Evolutionary conservation across 2,888 invertebrate species (phyloP), one percentile per base, ranked within the genome.

Genomic region (Caenorhabditis sinica): DNA sequence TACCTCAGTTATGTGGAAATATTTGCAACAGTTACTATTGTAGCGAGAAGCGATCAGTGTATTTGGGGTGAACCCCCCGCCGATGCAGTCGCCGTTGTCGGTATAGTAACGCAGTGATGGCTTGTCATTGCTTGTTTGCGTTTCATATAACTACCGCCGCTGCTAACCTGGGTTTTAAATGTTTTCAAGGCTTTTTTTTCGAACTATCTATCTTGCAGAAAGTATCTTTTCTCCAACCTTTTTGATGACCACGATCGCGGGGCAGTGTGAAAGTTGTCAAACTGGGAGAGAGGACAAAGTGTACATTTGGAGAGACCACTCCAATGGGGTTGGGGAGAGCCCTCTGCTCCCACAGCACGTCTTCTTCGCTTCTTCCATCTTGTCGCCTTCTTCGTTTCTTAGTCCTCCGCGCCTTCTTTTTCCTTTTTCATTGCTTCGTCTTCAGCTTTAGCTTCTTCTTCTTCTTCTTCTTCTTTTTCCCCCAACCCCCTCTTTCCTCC

Each of bases 21-120:
- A 69, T 77, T 77, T 77, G 77, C 69, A 13, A 28, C 49, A 20
- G 33, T 51, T 25, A 40, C 61, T 40, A 69, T 60, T 63, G 77
- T 69, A 17, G 66, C 49, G 45, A 76, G 71, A 79, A 56, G 72
- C 71, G 79, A 79, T 79, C 72, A 79, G 79, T 72, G 65, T 77
- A 71, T 71, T 69, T 61, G 63, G 69, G 13, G 28, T 58, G 45
- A 33, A n/a, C n/a, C n/a, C n/a, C n/a, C n/a, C 33, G 4, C 33
- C 33, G 33, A 11, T 45, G 61, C 33, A 8, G 60, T n/a, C 60
- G 30, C 15, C 43, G 56, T 43, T 71, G 61, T 61, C 60, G 33
- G 73, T 20, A 49, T 28, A 56, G 65, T 74, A 74, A 56, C 56
- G 65, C 33, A 43, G 49, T 30, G 17, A 25, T 53, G 60, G 60